These are phyloP conservation scores for Drosophila lacertosa DNA, from an alignment of 1,140 invertebrate species.

Conservation along the genomic window DNA sequence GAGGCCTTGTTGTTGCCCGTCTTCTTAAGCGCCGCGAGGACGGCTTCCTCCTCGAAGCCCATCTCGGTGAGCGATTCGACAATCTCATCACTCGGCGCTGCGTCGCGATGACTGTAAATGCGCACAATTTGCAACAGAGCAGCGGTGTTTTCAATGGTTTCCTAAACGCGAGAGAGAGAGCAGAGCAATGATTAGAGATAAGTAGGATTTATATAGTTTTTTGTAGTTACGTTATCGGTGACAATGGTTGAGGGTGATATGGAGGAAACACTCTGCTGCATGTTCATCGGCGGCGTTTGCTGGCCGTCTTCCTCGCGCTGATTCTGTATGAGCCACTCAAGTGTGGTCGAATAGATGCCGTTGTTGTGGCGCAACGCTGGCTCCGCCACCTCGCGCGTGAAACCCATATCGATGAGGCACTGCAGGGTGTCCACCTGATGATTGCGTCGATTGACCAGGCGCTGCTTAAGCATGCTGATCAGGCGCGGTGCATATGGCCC, in stretches of 20 bases:
- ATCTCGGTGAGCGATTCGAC: slow-evolving; percentile 73
- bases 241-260: slow-evolving; percentile 75
- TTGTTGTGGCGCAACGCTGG: slow-evolving; percentile 75
- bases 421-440: slow-evolving; percentile 77
- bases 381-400: slow-evolving; percentile 64
- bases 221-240: slow-evolving; percentile 67
- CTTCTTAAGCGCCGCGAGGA: slow-evolving; percentile 68
- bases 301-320: slow-evolving; percentile 59
- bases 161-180: slow-evolving; percentile 33
- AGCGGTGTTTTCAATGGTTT: slow-evolving; percentile 73
- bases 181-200: too few relatives aligned
- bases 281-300: slow-evolving; percentile 34
- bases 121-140: slow-evolving; percentile 82
- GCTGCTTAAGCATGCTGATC: slow-evolving; percentile 82
- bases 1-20: slow-evolving; percentile 82
- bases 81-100: slow-evolving; percentile 67
- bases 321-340: slow-evolving; percentile 81
- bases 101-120: slow-evolving; percentile 79
- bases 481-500: slow-evolving; percentile 77
- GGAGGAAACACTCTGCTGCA: slow-evolving; percentile 71
- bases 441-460: slow-evolving; percentile 72
- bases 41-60: slow-evolving; percentile 76
- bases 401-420: slow-evolving; percentile 83
- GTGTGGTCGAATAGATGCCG: slow-evolving; percentile 70
- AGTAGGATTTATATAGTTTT: background rate